A percentile compares a stretch with the other conserved stretches of the same genome.
Evolutionary conservation across 2,113 vertebrate genomes (phyloP).

Genomic region (Meles meles): DNA sequence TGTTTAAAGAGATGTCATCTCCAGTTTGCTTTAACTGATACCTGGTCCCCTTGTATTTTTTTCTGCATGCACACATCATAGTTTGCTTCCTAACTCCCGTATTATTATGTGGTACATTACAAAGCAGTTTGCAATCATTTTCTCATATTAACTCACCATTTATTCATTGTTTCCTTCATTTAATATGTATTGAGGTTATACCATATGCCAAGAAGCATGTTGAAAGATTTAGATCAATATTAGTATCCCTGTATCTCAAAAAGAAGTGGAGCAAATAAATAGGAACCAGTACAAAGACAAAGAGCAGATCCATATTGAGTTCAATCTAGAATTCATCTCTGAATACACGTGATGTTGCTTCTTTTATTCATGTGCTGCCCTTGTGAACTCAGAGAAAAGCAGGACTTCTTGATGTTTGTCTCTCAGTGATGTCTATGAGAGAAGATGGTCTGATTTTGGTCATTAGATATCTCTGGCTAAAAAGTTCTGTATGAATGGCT

Average conservation of each 20-base stretch:
- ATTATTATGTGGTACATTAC: background rate
- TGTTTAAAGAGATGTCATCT: background rate
- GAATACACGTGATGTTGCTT: background rate
- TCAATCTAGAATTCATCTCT: background rate
- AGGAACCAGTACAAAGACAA: background rate
- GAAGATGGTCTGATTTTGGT: background rate
- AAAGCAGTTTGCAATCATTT: background rate
- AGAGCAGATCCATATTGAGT: background rate
- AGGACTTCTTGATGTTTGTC: background rate
- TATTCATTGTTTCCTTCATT: background rate
- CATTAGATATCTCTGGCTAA: background rate
- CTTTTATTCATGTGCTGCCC: background rate
- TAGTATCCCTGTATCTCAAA: background rate
- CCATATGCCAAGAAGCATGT: background rate
- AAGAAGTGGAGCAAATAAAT: background rate
- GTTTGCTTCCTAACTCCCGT: background rate
- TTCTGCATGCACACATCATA: background rate
- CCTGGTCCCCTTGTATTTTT: background rate
- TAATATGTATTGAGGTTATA: background rate
- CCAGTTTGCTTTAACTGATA: background rate
- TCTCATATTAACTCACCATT: background rate
- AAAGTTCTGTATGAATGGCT: slow-evolving; percentile 5
- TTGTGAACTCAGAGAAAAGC: background rate
- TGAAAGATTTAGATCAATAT: background rate
- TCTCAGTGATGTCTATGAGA: background rate